These are phyloP conservation scores for Dermolepida albohirtum DNA, from an alignment of 2,888 invertebrate genomes.

Conservation along the genomic window DNA sequence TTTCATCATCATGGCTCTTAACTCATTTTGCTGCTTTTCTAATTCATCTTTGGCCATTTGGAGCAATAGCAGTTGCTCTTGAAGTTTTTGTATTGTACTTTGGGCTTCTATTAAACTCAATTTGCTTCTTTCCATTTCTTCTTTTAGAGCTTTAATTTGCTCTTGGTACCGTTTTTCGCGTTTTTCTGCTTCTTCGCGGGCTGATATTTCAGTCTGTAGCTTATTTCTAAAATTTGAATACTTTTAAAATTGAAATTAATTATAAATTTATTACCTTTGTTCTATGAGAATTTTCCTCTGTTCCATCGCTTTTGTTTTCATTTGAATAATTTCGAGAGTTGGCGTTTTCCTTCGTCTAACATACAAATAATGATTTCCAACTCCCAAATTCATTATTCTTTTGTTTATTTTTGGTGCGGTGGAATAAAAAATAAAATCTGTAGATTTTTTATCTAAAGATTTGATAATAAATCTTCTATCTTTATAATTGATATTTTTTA, in stretches of 20 bases:
- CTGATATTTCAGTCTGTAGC: conserved; percentile 89
- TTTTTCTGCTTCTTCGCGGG: conserved; percentile 93
- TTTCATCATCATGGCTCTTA: conserved; percentile 89
- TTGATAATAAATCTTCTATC: conserved; percentile 99
- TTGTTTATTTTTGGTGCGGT: conserved; percentile 97
- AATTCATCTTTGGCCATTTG: conserved; percentile 91
- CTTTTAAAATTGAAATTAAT: neutral
- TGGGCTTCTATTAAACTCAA: conserved; percentile 81
- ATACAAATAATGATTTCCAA: conserved; percentile 99
- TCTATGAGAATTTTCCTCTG: conserved; percentile 92
- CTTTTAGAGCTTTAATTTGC: conserved; percentile 87
- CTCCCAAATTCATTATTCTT: conserved; percentile 95
- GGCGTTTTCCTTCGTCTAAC: conserved; percentile 98
- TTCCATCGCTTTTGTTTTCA: conserved; percentile 98
- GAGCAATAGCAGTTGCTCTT: conserved; percentile 88
- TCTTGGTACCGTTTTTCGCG: conserved; percentile 96
- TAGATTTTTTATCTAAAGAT: conserved; percentile 98
- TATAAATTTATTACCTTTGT: conserved; percentile 74
- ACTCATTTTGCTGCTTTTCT: conserved; percentile 84
- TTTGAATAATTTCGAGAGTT: conserved; percentile 98
- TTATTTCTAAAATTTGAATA: conserved; percentile 77
- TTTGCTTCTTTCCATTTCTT: conserved; percentile 90
- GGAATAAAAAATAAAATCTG: conserved; percentile 98
- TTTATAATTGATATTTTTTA: conserved; percentile 98
- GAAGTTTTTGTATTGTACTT: conserved; percentile 84